Evolutionary conservation across 2,113 vertebrate genomes (phyloP).

Genomic region (Aegypius monachus): DNA sequence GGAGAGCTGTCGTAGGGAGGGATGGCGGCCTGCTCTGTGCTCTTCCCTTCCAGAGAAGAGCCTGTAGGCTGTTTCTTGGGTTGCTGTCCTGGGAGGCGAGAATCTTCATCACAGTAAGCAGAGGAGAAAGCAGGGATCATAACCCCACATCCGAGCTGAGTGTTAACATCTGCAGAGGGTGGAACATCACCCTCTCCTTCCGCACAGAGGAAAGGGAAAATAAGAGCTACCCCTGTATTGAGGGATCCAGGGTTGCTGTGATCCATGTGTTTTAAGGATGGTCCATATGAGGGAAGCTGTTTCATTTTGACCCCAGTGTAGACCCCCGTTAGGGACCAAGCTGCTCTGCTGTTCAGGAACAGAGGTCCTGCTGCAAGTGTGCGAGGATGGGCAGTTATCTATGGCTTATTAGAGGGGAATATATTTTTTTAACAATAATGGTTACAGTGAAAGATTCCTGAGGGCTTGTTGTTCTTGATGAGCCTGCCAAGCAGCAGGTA

Average conservation of each 20-base stretch:
- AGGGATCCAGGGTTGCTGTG: rapidly evolving
- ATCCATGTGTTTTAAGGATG: background rate
- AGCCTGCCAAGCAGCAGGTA: background rate
- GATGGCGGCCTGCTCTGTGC: background rate
- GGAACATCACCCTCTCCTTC: background rate
- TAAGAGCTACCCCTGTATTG: background rate
- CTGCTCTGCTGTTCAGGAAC: background rate
- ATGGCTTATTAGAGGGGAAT: background rate
- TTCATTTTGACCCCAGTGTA: background rate
- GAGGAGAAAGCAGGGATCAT: rapidly evolving
- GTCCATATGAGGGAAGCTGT: background rate
- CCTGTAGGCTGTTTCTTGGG: background rate
- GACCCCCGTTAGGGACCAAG: rapidly evolving
- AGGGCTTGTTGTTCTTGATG: background rate
- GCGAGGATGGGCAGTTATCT: background rate
- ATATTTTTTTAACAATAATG: background rate
- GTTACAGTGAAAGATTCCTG: background rate
- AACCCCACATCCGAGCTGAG: background rate
- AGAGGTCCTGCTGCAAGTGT: background rate
- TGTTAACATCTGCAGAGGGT: background rate
- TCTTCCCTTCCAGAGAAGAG: background rate
- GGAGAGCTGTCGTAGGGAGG: background rate
- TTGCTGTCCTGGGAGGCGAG: background rate
- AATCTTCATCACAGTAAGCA: background rate
- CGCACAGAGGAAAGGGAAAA: background rate